Evolutionary conservation across 2,113 vertebrate genomes (phyloP).

Genomic region (Pavo muticus): DNA sequence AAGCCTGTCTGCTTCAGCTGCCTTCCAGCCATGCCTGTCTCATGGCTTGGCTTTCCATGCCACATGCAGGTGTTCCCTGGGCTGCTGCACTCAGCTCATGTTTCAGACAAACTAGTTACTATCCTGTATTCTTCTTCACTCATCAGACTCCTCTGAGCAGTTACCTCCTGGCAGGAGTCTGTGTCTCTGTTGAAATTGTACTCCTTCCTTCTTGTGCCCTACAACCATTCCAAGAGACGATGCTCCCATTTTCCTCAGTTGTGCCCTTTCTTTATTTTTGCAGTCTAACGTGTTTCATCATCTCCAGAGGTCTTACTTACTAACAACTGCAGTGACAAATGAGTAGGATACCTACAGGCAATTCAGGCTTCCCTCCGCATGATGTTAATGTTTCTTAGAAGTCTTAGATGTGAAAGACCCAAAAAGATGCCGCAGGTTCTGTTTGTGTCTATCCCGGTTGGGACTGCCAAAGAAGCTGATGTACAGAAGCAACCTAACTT

Average conservation of each 20-base stretch:
- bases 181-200: not conserved
- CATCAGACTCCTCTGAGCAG: not conserved
- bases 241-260: not conserved
- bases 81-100: fast-evolving
- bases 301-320: slow-evolving; percentile 1
- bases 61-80: fast-evolving
- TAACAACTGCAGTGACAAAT: not conserved
- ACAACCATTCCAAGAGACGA: not conserved
- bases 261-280: not conserved
- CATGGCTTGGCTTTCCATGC: fast-evolving
- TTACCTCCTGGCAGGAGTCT: not conserved
- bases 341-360: not conserved
- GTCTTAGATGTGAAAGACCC: not conserved
- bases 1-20: not conserved
- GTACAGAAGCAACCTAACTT: fast-evolving
- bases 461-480: not conserved
- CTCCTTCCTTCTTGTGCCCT: not conserved
- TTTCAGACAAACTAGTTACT: not conserved
- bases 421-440: not conserved
- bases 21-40: not conserved
- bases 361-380: not conserved
- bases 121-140: not conserved
- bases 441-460: not conserved
- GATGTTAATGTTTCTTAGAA: not conserved
- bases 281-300: not conserved